Evolutionary conservation across 2,797 vertebrate species (phyloP).

Genomic region (Gila robusta): DNA sequence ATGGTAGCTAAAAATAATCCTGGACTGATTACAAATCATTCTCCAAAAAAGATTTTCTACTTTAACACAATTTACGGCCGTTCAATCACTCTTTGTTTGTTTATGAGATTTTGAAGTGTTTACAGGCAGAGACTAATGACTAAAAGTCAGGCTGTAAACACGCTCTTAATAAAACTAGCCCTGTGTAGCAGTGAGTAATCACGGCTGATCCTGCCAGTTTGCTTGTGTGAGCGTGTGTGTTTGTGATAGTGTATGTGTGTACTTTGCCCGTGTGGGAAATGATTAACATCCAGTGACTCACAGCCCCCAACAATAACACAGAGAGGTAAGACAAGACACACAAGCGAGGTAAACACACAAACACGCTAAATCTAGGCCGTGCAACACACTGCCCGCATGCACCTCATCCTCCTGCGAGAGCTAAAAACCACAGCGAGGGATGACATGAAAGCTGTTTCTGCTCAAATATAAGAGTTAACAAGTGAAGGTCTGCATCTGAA

Average conservation of each 20-base stretch:
- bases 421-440: slow-evolving; percentile 34
- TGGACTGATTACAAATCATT: slow-evolving; percentile 14
- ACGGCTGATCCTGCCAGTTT: slow-evolving; percentile 62
- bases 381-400: slow-evolving; percentile 48
- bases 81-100: slow-evolving; percentile 44
- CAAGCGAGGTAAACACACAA: slow-evolving; percentile 54
- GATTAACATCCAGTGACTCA: slow-evolving; percentile 82
- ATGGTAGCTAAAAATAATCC: slow-evolving; percentile 35
- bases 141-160: slow-evolving; percentile 73
- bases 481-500: slow-evolving; percentile 33
- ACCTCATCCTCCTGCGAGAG: slow-evolving; percentile 28
- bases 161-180: slow-evolving; percentile 70
- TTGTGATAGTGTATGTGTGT: slow-evolving; percentile 44
- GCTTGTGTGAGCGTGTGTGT: slow-evolving; percentile 48
- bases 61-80: slow-evolving; percentile 36
- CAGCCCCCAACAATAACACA: slow-evolving; percentile 55
- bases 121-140: slow-evolving; percentile 67
- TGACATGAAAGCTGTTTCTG: slow-evolving; percentile 14
- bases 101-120: slow-evolving; percentile 60
- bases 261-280: slow-evolving; percentile 76
- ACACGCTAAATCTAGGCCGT: slow-evolving; percentile 42
- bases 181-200: slow-evolving; percentile 76
- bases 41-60: slow-evolving; percentile 43
- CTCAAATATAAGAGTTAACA: slow-evolving; percentile 14
- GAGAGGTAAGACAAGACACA: slow-evolving; percentile 54